Evolutionary conservation across 2,113 vertebrate species (phyloP).

Genomic region (Dasypus novemcinctus): DNA sequence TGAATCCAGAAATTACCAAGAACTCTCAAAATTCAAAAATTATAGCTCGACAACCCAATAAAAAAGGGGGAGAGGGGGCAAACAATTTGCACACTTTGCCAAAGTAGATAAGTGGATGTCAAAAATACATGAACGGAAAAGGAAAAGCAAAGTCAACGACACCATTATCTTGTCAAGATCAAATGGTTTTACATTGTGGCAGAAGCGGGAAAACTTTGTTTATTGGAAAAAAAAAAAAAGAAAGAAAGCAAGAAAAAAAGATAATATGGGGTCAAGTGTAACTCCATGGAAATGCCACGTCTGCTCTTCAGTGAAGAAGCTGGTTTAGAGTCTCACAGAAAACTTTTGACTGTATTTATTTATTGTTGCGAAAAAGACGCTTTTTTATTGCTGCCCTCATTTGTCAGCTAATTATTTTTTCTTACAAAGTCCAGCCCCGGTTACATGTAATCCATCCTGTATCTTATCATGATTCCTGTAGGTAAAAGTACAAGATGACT

Average conservation of each 20-base stretch:
- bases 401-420: slow-evolving; percentile 93
- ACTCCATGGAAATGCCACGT: slow-evolving; percentile 90
- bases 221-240: slow-evolving; percentile 83
- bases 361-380: slow-evolving; percentile 92
- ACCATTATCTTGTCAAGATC: slow-evolving; percentile 88
- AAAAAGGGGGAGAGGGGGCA: not conserved
- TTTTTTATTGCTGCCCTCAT: slow-evolving; percentile 92
- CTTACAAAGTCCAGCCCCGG: slow-evolving; percentile 85
- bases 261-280: slow-evolving; percentile 86
- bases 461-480: no score
- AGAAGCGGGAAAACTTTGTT: slow-evolving; percentile 86
- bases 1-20: not conserved
- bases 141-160: slow-evolving; percentile 85
- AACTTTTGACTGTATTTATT: slow-evolving; percentile 91
- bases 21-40: not conserved
- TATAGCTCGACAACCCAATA: not conserved
- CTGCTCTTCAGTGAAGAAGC: no score
- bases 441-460: slow-evolving; percentile 88
- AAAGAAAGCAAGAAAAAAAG: slow-evolving; percentile 82
- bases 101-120: not conserved
- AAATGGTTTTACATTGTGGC: slow-evolving; percentile 87
- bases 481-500: no score
- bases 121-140: slow-evolving; percentile 81
- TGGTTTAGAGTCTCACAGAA: slow-evolving; percentile 90
- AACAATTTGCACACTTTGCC: not conserved